Evolutionary conservation across 2,113 vertebrate genomes (phyloP).

Genomic region (Hassar affinis): DNA sequence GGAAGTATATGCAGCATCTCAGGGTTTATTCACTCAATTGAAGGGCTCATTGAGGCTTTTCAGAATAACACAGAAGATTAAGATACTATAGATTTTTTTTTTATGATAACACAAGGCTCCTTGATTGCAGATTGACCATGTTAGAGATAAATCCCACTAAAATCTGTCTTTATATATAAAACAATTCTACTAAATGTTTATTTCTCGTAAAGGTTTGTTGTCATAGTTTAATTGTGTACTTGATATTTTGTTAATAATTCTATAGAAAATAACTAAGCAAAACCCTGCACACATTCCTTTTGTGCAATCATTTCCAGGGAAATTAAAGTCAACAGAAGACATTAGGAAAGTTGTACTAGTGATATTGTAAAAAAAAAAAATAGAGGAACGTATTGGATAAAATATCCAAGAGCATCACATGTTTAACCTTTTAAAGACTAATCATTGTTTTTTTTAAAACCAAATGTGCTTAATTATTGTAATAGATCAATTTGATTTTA

Average conservation of each 20-base stretch:
- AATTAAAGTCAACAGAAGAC: not conserved
- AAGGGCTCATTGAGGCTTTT: slow-evolving; percentile 94
- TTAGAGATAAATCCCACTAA: not conserved
- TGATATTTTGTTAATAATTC: not conserved
- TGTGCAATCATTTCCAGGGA: not conserved
- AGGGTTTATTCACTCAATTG: slow-evolving; percentile 91
- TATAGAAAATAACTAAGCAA: not conserved
- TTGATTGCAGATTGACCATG: not conserved
- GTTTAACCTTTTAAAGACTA: not conserved
- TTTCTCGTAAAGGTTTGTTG: not conserved
- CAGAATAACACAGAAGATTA: slow-evolving; percentile 84
- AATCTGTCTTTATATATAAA: not conserved
- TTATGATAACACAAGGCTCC: not conserved
- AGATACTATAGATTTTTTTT: slow-evolving; percentile 35
- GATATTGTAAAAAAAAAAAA: not conserved
- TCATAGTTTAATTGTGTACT: not conserved
- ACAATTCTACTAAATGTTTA: not conserved
- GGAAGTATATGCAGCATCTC: slow-evolving; percentile 94
- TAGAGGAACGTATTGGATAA: not conserved
- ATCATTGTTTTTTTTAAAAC: not conserved
- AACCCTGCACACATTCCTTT: not conserved
- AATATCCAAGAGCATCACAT: not conserved
- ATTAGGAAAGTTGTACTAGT: not conserved
- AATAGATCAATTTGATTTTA: not conserved
- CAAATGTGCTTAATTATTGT: not conserved